A percentile compares a stretch with the other conserved stretches of the same genome.
These are phyloP conservation scores for Pangasianodon gigas DNA, from an alignment of 2,113 vertebrate species.

Conservation along the genomic window DNA sequence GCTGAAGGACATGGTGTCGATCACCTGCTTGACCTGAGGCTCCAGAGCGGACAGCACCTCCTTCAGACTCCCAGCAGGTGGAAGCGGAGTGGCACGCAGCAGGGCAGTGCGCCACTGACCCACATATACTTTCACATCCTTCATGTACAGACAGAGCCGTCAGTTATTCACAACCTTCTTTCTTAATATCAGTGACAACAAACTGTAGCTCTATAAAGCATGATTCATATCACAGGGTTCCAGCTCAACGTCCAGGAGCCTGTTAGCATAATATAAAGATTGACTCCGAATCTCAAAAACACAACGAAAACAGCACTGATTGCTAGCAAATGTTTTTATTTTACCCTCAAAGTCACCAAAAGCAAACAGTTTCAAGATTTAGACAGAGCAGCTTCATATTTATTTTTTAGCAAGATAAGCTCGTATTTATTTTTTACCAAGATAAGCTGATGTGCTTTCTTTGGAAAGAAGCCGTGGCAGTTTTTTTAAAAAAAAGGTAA, in stretches of 20 bases:
- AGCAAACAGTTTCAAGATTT: too few species aligned
- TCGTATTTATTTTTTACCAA: too few species aligned
- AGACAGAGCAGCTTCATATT: too few species aligned
- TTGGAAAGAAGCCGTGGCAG: too few species aligned
- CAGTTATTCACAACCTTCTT: background rate
- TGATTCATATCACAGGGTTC: background rate
- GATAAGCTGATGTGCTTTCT: too few species aligned
- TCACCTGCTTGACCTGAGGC: conserved; percentile 73
- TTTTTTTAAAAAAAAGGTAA: too few species aligned
- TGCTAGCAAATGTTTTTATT: too few species aligned
- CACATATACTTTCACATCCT: conserved; percentile 80
- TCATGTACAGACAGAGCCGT: background rate
- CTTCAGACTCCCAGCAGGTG: conserved; percentile 63
- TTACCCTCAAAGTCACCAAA: too few species aligned
- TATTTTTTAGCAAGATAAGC: too few species aligned
- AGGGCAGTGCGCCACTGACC: conserved; percentile 83
- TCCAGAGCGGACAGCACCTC: conserved; percentile 70
- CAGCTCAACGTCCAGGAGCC: background rate
- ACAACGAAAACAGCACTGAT: too few species aligned
- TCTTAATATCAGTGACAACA: background rate
- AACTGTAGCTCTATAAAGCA: background rate
- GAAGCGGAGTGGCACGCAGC: conserved; percentile 57
- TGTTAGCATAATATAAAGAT: too few species aligned
- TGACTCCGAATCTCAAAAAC: too few species aligned
- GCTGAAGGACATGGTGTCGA: conserved; percentile 86